Conservation (phyloP, 1,140 invertebrate species). For the Zaprionus ghesquierei region DNA sequence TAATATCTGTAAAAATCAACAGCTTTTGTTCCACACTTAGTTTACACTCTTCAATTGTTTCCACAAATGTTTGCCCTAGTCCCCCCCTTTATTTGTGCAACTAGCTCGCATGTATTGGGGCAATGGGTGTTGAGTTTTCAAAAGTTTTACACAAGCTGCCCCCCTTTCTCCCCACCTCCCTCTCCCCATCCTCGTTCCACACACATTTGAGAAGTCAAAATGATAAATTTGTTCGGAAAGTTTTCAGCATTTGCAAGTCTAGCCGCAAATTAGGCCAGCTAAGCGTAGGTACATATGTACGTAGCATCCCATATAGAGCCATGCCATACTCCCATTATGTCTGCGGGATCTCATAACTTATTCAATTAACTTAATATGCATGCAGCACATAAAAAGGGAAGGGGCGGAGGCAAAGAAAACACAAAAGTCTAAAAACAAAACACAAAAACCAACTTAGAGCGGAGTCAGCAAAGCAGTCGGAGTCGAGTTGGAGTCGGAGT, state of each 20-base stretch:
- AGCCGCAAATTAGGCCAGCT: neutral
- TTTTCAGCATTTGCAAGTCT: constrained; percentile 1
- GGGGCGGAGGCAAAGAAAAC: constrained; percentile 1
- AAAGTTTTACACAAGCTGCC: neutral
- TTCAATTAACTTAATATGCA: constrained; percentile 37
- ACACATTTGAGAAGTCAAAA: neutral
- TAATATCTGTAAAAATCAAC: too few relatives aligned
- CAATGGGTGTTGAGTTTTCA: neutral
- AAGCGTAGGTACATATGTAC: neutral
- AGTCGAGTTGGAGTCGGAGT: neutral
- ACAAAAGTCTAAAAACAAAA: constrained; percentile 17
- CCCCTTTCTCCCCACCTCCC: neutral
- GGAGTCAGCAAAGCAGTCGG: neutral
- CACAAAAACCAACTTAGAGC: neutral
- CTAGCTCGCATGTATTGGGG: neutral
- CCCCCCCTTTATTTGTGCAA: neutral
- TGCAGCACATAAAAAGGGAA: constrained; percentile 16
- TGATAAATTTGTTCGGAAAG: neutral
- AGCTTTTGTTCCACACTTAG: too few relatives aligned
- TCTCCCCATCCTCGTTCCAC: neutral
- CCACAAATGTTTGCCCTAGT: too few relatives aligned
- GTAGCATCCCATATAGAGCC: neutral
- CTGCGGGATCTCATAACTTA: constrained; percentile 12
- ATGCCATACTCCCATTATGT: neutral
- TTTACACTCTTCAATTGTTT: neutral